A percentile compares a stretch with the other conserved stretches of the same genome.
Conservation (phyloP, 2,888 invertebrate species). For the Homarus gammarus region DNA sequence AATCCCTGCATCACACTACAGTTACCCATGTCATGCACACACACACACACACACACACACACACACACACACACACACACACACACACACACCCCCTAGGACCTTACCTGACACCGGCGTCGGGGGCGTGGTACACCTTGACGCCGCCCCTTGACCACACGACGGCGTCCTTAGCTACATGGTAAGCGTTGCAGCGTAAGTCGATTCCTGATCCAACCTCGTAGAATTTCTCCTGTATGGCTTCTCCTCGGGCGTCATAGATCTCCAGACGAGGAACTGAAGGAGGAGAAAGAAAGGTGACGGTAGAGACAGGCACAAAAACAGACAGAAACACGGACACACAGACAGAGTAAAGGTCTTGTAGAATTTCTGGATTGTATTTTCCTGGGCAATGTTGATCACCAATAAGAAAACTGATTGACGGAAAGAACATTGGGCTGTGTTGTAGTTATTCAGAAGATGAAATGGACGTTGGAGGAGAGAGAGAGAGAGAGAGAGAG, state of each 20-base stretch:
- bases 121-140: slow-evolving; percentile 87
- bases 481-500: background rate
- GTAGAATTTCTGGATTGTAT: too few relatives aligned
- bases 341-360: too few relatives aligned
- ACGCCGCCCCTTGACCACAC: slow-evolving; percentile 89
- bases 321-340: too few relatives aligned
- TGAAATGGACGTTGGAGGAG: too few relatives aligned
- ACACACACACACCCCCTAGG: background rate
- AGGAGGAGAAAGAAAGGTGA: slow-evolving; percentile 56
- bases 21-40: background rate
- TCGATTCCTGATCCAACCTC: slow-evolving; percentile 91
- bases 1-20: too few relatives aligned
- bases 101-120: slow-evolving; percentile 88
- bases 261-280: slow-evolving; percentile 90
- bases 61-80: background rate
- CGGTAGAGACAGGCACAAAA: background rate
- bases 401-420: too few relatives aligned
- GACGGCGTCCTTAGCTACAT: slow-evolving; percentile 86
- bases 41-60: background rate
- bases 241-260: slow-evolving; percentile 87
- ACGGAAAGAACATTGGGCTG: too few relatives aligned
- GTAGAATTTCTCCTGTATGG: slow-evolving; percentile 89
- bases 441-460: too few relatives aligned
- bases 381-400: too few relatives aligned
- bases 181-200: slow-evolving; percentile 88